Evolutionary conservation across 2,888 invertebrate genomes (phyloP).

Genomic region (Agonopterix alstromeriana): DNA sequence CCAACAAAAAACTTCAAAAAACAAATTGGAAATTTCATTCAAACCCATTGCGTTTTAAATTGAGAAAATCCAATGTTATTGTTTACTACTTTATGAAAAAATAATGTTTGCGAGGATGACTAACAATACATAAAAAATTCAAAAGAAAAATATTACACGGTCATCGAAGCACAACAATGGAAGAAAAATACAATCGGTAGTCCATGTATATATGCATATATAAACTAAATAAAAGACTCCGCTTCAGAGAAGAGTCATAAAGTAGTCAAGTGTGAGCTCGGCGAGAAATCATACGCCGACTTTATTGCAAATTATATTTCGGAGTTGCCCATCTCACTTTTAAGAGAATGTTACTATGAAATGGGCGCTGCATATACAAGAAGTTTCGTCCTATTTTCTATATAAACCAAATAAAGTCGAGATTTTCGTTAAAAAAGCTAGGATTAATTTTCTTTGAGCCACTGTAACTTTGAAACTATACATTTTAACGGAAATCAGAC

Average conservation of each 20-base stretch:
- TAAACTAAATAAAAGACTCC: constrained; percentile 10
- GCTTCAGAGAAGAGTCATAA: constrained; percentile 54
- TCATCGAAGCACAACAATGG: constrained; percentile 27
- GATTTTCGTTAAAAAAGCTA: too few relatives aligned
- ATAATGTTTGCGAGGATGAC: constrained; percentile 1
- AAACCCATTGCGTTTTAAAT: neutral
- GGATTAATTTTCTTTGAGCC: too few relatives aligned
- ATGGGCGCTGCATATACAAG: neutral
- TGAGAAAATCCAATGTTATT: neutral
- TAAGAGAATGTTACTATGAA: constrained; percentile 2
- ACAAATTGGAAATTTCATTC: constrained; percentile 19
- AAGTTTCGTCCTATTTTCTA: neutral
- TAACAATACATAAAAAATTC: neutral
- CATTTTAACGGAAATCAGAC: too few relatives aligned
- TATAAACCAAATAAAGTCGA: neutral
- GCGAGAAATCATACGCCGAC: constrained; percentile 44
- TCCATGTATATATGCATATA: constrained; percentile 21
- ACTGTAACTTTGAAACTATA: too few relatives aligned
- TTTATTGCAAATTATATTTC: constrained; percentile 59
- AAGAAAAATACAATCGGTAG: constrained; percentile 35
- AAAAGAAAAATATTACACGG: constrained; percentile 21
- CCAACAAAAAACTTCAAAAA: constrained; percentile 21
- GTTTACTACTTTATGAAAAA: neutral
- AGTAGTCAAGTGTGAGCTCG: constrained; percentile 43
- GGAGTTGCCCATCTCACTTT: constrained; percentile 17